Conservation (phyloP, 2,113 vertebrate genomes). For the Tetraodon nigroviridis region DNA sequence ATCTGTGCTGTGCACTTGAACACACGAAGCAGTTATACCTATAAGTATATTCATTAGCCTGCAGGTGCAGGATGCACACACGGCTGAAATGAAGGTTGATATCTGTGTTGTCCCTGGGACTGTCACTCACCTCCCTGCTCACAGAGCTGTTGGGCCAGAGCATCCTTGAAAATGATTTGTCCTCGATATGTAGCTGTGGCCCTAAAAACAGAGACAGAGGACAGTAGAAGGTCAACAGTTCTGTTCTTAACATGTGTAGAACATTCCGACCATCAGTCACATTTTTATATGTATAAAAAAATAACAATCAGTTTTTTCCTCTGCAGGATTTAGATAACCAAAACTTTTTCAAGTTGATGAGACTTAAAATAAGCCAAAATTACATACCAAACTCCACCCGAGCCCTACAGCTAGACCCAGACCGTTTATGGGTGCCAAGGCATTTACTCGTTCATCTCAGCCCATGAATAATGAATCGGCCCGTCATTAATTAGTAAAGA, state of each 20-base stretch:
- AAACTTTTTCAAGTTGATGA: not conserved
- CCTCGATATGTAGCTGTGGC: conserved; percentile 93
- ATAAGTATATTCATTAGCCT: conserved; percentile 10
- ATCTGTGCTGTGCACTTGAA: conserved; percentile 14
- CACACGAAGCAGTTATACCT: conserved; percentile 7
- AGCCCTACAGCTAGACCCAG: conserved; percentile 27
- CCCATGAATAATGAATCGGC: conserved; percentile 71
- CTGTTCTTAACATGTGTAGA: too few species aligned
- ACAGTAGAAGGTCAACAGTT: conserved; percentile 2
- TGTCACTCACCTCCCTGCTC: conserved; percentile 92
- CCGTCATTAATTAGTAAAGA: conserved; percentile 70
- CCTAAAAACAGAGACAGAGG: conserved; percentile 68
- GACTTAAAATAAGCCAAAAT: not conserved
- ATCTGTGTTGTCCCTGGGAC: not conserved
- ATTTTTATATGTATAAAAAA: too few species aligned
- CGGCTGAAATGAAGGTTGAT: conserved; percentile 1
- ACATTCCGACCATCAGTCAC: too few species aligned
- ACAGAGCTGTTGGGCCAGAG: conserved; percentile 94
- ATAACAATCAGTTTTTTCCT: too few species aligned
- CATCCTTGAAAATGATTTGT: conserved; percentile 98
- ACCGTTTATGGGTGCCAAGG: conserved; percentile 56
- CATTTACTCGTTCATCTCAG: conserved; percentile 62
- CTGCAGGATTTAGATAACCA: too few species aligned
- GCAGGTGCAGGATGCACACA: not conserved
- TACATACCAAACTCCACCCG: conserved; percentile 2